Percentiles rank a stretch among this genome's conserved stretches.
These are phyloP conservation scores for Drosophila murphyi DNA, from an alignment of 1,140 invertebrate genomes.

Conservation along the genomic window DNA sequence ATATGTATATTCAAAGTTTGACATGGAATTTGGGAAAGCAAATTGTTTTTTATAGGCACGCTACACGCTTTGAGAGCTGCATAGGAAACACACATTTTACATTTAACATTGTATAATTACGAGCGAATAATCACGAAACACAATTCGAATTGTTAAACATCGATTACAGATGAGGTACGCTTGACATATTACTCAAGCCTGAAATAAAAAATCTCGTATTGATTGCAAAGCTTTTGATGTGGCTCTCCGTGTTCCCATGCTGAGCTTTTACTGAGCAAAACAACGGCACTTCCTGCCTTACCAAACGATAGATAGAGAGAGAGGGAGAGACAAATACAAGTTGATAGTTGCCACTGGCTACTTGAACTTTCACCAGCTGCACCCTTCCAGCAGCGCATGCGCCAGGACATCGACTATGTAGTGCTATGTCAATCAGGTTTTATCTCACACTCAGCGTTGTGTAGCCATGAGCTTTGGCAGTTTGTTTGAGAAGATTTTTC, in stretches of 20 bases:
- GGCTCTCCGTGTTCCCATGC: conserved; percentile 26
- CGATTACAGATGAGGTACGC: conserved; percentile 4
- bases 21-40: too few species aligned
- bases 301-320: conserved; percentile 1
- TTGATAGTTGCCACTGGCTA: conserved; percentile 42
- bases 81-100: background rate
- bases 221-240: conserved; percentile 49
- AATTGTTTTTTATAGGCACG: background rate
- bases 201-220: conserved; percentile 54
- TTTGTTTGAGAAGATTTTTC: too few species aligned
- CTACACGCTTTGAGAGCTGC: background rate
- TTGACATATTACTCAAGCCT: conserved; percentile 16
- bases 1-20: conserved; percentile 14
- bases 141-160: background rate
- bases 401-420: background rate
- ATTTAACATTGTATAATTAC: background rate
- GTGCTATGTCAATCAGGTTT: conserved; percentile 8
- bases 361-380: conserved; percentile 11
- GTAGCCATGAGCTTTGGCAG: background rate
- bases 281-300: background rate
- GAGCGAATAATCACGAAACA: background rate
- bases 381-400: conserved; percentile 47
- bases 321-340: background rate
- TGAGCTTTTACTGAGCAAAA: conserved; percentile 39
- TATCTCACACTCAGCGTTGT: background rate